Evolutionary conservation across 2,888 invertebrate genomes (phyloP), one percentile per base, ranked within the genome.

Genomic region (Torymus tubicola): DNA sequence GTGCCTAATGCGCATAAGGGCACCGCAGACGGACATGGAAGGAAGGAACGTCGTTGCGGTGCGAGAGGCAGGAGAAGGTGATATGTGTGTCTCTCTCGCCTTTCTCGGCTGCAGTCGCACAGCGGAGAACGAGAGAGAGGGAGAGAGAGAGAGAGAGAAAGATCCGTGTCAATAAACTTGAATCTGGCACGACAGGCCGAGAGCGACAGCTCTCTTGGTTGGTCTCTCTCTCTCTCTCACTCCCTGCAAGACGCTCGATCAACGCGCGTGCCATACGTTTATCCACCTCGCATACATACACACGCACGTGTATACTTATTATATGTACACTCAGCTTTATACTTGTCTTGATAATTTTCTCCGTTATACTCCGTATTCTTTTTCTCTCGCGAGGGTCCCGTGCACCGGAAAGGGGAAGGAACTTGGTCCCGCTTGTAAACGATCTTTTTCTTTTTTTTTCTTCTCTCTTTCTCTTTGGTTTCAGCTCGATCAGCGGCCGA

Each of bases 91-190:
- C 75, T 73, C 78, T 81, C 80, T 74, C 79, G 83, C 85, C 85
- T 87, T 86, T 85, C 84, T 83, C 86, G 74, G 52, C 64, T 61
- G 52, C 24, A n/a, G 57, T 52, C 42, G 42, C 42, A 13, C 55
- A 72, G 68, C 58, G 24, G 64, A 65, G 72, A 78, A 79, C 68
- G 73, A 65, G 55, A 83, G 83, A 87, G 87, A 87, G 78, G 81
- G 63, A 64, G 68, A 74, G 78, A 52, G 64, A 50, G 64, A 65
- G 72, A 78, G 81, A 76, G 76, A 68, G 55, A 83, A 83, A 87
- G 87, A 87, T 86, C 87, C 86, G 86, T 87, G 87, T 87, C 87
- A 87, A 86, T 86, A 87, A 87, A 87, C 86, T 85, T 85, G 87
- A 86, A 87, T 86, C 85, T 86, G 85, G 87, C 86, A 87, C 87